These are phyloP conservation scores for Pionites leucogaster DNA, from an alignment of 2,113 vertebrate genomes.

Conservation along the genomic window DNA sequence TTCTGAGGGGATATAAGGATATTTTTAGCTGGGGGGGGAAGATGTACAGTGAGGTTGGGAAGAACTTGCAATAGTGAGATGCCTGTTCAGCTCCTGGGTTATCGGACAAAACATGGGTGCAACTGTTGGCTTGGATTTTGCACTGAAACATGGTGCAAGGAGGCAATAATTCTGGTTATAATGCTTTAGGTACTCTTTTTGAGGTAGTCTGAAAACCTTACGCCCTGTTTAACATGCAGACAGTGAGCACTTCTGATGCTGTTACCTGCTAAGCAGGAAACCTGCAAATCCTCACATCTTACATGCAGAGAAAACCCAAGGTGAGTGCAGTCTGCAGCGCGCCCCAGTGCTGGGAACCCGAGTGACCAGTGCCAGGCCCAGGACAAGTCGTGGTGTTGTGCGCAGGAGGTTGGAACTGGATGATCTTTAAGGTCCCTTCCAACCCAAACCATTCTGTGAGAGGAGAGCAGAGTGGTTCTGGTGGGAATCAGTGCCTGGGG, in stretches of 20 bases:
- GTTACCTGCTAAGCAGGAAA: neutral
- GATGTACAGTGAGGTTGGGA: neutral
- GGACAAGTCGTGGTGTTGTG: neutral
- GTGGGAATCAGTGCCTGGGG: neutral
- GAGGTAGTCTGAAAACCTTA: neutral
- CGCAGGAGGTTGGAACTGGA: neutral
- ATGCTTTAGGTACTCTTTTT: neutral
- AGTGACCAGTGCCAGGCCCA: neutral
- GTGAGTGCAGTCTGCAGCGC: neutral
- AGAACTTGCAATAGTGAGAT: neutral
- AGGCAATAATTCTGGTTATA: neutral
- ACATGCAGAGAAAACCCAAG: neutral
- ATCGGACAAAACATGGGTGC: fast-evolving
- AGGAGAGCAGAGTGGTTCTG: too few species aligned
- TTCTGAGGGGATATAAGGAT: neutral
- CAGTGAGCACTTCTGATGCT: neutral
- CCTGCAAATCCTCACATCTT: too few species aligned
- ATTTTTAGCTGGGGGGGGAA: neutral
- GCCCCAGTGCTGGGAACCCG: neutral
- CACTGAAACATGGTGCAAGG: neutral
- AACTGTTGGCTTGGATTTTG: neutral
- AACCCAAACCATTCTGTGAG: neutral
- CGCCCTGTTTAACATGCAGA: neutral
- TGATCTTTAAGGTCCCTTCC: neutral
- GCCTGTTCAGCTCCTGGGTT: fast-evolving